Evolutionary conservation across 2,113 vertebrate species (phyloP).

Genomic region (Triplophysa dalaica): DNA sequence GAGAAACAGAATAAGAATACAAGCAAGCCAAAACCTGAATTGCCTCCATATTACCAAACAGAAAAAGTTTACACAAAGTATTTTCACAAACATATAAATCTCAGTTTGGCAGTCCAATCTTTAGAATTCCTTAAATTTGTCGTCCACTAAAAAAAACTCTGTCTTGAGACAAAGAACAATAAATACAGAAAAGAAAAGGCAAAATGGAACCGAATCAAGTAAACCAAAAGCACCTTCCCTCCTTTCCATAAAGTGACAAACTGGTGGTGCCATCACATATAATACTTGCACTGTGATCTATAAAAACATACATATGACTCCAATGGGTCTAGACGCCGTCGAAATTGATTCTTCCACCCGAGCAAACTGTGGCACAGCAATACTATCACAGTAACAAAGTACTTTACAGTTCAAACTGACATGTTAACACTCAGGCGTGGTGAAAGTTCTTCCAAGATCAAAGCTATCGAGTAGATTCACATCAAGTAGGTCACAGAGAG

Average conservation of each 20-base stretch:
- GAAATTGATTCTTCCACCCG: conserved; percentile 10
- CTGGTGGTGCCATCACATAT: conserved; percentile 8
- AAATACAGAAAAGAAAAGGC: conserved; percentile 21
- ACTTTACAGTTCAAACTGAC: conserved; percentile 37
- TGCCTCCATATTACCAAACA: conserved; percentile 2
- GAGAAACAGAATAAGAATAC: conserved; percentile 15
- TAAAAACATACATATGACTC: neutral
- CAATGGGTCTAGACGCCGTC: conserved; percentile 7
- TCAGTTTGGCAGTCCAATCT: conserved; percentile 32
- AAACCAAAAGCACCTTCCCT: conserved; percentile 23
- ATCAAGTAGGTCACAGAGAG: conserved; percentile 41
- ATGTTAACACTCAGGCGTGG: conserved; percentile 11
- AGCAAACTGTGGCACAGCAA: conserved; percentile 29
- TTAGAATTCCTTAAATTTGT: conserved; percentile 11
- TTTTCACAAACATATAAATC: conserved; percentile 31
- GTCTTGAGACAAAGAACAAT: neutral
- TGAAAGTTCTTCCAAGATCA: conserved; percentile 15
- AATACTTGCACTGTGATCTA: conserved; percentile 34
- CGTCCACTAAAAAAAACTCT: neutral
- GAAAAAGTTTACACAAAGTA: neutral
- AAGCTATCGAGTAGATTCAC: conserved; percentile 43
- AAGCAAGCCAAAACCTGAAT: neutral
- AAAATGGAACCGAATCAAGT: conserved; percentile 32
- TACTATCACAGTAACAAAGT: conserved; percentile 29
- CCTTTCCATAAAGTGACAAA: conserved; percentile 22